Evolutionary conservation across 2,888 invertebrate species (phyloP), one percentile per base, ranked within the genome.

Genomic region (Thereva nobilitata): DNA sequence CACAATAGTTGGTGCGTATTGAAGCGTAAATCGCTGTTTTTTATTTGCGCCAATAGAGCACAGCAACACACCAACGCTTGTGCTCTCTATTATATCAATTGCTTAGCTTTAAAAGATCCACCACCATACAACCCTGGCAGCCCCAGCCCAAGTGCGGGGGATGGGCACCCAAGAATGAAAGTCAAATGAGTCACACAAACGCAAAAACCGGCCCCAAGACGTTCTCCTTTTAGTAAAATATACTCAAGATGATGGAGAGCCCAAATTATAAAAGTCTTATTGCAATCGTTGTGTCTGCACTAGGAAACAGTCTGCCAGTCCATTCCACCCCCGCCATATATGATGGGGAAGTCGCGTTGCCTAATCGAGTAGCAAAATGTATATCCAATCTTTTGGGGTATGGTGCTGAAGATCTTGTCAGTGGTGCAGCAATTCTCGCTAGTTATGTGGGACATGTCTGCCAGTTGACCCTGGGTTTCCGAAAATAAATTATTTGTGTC

Each of bases 401-500:
- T 10, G 55, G 8, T 5, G 47, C n/a, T 47, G 47, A 5, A 8
- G n/a, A 9, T 9, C 44, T 38, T 55, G 40, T 8, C 42, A 23
- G 55, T 23, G 34, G 44, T 5, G 9, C 35, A 34, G 23, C 38
- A 9, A 34, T 8, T 52, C 34, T 35, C 23, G 23, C 23, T 23
- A 23, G 35, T n/a, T 52, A 57, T 57, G 57, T 57, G 57, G 57
- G 57, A 35, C 57, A 57, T 38, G 57, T 57, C 59, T 59, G 59
- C 35, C n/a, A 40, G 49, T 23, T 56, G 56, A 56, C 56, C 49
- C 59, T 59, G 59, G 59, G 38, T 7, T 45, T 59, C 59, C 47
- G 23, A 59, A 59, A 59, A 59, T 59, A 59, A 59, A 47, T 59
- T 59, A 59, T 59, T 59, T 59, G 59, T 59, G 49, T 59, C 59